A percentile compares a stretch with the other conserved stretches of the same genome.
These are phyloP conservation scores for zebrafish (Danio rerio) DNA, from an alignment of 2,113 vertebrate species.

Conservation along the genomic window DNA sequence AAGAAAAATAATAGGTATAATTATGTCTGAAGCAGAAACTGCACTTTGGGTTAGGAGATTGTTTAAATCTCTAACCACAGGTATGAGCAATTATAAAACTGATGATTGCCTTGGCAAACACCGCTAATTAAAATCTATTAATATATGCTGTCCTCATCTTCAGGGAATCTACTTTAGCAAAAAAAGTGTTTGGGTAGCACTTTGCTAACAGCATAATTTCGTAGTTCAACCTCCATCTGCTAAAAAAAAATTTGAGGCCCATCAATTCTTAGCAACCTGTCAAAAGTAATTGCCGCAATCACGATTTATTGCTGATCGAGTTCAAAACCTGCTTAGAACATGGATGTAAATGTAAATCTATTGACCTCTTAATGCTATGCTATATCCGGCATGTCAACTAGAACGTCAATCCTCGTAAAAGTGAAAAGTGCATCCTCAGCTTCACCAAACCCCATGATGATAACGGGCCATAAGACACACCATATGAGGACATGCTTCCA, in stretches of 20 bases:
- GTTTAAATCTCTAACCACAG: not conserved
- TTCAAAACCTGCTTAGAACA: slow-evolving; percentile 15
- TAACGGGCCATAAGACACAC: not conserved
- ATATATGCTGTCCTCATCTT: not conserved
- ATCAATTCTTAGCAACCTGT: not conserved
- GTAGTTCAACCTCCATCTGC: not conserved
- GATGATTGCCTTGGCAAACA: not conserved
- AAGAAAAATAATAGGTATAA: not conserved
- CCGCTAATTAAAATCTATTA: slow-evolving; percentile 18
- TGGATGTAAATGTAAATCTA: slow-evolving; percentile 18
- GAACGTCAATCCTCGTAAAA: slow-evolving; percentile 17
- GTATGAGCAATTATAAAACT: not conserved
- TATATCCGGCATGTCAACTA: not conserved
- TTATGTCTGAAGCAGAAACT: not conserved
- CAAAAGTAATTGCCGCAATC: not conserved
- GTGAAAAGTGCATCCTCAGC: slow-evolving; percentile 25
- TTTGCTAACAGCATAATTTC: not conserved
- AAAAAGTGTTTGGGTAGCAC: not conserved
- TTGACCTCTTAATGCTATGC: not conserved
- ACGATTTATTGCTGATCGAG: not conserved
- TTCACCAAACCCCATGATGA: not conserved
- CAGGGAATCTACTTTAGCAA: not conserved
- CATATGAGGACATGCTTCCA: not conserved
- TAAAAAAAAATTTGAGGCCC: not conserved
- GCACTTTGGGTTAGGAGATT: not conserved